These are phyloP conservation scores for Seira musarum DNA, from an alignment of 2,888 invertebrate species.

Conservation along the genomic window DNA sequence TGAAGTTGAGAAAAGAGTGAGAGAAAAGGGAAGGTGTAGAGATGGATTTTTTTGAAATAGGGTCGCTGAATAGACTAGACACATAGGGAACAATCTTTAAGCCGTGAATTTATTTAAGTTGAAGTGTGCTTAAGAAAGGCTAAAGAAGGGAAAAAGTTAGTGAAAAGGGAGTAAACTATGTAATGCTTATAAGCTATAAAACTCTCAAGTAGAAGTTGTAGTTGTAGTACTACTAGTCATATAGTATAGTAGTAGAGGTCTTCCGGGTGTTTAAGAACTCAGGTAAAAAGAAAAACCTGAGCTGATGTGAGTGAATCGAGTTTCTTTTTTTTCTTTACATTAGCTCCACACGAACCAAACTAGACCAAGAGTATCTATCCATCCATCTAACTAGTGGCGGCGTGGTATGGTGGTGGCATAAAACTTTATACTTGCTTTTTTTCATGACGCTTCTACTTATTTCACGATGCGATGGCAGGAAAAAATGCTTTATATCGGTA, in stretches of 20 bases:
- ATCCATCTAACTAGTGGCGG: too few species aligned
- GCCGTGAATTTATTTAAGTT: neutral
- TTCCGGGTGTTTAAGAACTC: conserved; percentile 53
- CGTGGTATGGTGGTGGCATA: too few species aligned
- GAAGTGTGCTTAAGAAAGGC: neutral
- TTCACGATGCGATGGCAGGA: too few species aligned
- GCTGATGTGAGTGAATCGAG: neutral
- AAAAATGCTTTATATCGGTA: too few species aligned
- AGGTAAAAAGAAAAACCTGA: conserved; percentile 2
- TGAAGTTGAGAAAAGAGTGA: conserved; percentile 11
- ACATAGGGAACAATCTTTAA: neutral
- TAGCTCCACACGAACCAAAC: too few species aligned
- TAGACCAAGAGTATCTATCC: too few species aligned
- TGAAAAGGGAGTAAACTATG: neutral
- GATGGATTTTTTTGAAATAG: conserved; percentile 3
- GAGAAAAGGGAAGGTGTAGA: conserved; percentile 34
- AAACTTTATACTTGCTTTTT: neutral
- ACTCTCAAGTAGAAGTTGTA: too few species aligned
- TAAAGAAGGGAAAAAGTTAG: neutral
- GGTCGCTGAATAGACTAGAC: neutral
- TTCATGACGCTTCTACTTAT: neutral
- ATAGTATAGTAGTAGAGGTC: conserved; percentile 37
- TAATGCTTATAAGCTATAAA: neutral
- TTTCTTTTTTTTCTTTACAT: too few species aligned
- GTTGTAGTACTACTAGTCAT: too few species aligned